Conservation (phyloP, 2,113 vertebrate genomes). For the Eurystomus gularis region DNA sequence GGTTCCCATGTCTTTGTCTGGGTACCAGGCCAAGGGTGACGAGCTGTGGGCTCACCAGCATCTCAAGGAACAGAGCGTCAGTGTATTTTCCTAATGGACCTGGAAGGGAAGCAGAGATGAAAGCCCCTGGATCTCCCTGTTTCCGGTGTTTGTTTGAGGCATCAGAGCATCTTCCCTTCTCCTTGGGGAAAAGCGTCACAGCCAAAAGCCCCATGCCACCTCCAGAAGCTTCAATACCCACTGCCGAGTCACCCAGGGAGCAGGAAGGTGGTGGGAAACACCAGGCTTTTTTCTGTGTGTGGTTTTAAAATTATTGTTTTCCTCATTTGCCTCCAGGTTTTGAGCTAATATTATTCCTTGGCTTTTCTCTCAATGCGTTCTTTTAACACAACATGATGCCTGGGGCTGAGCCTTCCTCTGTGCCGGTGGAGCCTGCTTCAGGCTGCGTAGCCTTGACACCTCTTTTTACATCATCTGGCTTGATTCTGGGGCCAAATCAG, state of each 20-base stretch:
- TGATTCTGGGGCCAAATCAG: neutral
- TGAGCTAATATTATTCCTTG: neutral
- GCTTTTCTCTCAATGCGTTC: neutral
- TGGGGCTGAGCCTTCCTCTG: accelerated
- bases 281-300: accelerated
- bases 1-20: neutral
- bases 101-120: neutral
- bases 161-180: neutral
- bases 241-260: neutral
- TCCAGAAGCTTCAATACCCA: neutral
- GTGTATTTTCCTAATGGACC: neutral
- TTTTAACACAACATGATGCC: neutral
- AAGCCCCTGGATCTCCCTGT: neutral
- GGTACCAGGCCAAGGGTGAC: accelerated
- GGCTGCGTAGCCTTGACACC: neutral
- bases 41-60: neutral
- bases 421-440: neutral
- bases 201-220: neutral
- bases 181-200: neutral
- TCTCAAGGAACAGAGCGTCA: neutral
- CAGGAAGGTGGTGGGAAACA: neutral
- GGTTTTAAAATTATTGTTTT: no score
- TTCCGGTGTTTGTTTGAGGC: neutral
- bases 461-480: neutral
- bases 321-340: neutral